Conservation (phyloP, 92 coral and sea anemone species). For the Micromussa lordhowensis region DNA sequence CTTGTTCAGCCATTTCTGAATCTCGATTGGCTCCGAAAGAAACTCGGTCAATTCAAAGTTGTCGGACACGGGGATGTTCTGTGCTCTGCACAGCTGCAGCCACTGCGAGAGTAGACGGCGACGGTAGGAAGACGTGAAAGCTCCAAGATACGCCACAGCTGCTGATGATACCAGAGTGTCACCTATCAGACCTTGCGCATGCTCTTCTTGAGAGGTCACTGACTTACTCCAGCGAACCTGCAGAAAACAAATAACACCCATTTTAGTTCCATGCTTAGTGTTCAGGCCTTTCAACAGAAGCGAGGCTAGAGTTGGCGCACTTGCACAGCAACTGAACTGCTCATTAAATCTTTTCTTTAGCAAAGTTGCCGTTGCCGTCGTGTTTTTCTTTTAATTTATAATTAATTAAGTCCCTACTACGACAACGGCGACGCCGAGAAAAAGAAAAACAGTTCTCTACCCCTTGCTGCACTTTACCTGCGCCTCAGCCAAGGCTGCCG, state of each 20-base stretch:
- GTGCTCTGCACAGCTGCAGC: slow-evolving; percentile 75
- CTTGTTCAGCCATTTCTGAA: slow-evolving; percentile 87
- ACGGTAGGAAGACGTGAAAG: slow-evolving; percentile 84
- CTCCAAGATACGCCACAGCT: slow-evolving; percentile 88
- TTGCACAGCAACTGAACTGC: too few relatives aligned
- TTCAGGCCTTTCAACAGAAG: too few relatives aligned
- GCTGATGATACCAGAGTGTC: slow-evolving; percentile 90
- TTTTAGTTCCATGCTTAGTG: too few relatives aligned
- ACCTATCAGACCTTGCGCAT: slow-evolving; percentile 77
- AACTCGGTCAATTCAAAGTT: slow-evolving; percentile 89
- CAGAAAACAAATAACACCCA: background rate
- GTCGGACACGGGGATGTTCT: slow-evolving; percentile 75
- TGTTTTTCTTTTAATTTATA: too few relatives aligned
- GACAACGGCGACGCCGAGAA: too few relatives aligned
- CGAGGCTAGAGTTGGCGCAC: too few relatives aligned
- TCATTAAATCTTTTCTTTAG: too few relatives aligned
- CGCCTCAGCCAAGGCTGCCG: slow-evolving; percentile 88
- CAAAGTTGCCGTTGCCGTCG: too few relatives aligned
- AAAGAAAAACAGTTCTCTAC: background rate
- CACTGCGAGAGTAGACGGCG: slow-evolving; percentile 75
- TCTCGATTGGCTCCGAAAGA: slow-evolving; percentile 88
- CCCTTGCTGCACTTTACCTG: slow-evolving; percentile 56
- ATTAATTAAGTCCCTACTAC: too few relatives aligned
- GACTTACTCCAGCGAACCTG: slow-evolving; percentile 92
- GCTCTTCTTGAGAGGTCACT: slow-evolving; percentile 66